Base-by-base conservation (phyloP, 2,888 invertebrate species). In the Lissonota sp. region DNA sequence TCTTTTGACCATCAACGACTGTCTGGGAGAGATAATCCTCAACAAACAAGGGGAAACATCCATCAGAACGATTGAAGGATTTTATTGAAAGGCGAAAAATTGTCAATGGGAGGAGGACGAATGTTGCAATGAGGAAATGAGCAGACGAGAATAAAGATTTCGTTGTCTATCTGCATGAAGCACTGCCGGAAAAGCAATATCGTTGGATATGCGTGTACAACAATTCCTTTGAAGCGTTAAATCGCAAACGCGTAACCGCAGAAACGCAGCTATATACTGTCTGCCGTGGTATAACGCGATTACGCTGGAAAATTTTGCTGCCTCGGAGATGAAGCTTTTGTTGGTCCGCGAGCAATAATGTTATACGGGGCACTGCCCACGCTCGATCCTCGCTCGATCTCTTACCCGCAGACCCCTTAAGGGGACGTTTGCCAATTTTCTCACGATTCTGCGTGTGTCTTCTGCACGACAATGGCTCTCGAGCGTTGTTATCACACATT, bases 331-430 rank as follows among this genome's bases (percentile, higher is more conserved):
- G 73, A 73, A 73, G 71, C 79, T 62, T 26, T 46, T 26, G 51
- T 49, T 49, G 42, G 69, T 64, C 58, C 42, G 51, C 42, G 51
- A 57, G 49, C n/a, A 64, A 26, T 46, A 26, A 16, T 53, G 6
- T 0, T 53, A 16, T 72, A 53, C 46, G 39, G 8, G 55, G 53
- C 14, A 37, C 79, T 57, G 62, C 79, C 79, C 70, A 79, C 79
- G 79, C 74, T 69, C 44, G 63, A 64, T 79, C 79, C 70, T 74
- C 79, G 79, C 74, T 69, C 44, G 63, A 64, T 79, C 74, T 74
- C 74, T 69, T 46, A 14, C 39, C 66, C 16, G 7, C 39, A 16
- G 55, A n/a, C n/a, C n/a, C 26, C 26, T 26, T 26, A 26, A 26
- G 26, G 26, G 1, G 26, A 26, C 26, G 26, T 26, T 26, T 26